Base-by-base conservation (phyloP, 1,140 invertebrate genomes). In the Nephila pilipes region DNA sequence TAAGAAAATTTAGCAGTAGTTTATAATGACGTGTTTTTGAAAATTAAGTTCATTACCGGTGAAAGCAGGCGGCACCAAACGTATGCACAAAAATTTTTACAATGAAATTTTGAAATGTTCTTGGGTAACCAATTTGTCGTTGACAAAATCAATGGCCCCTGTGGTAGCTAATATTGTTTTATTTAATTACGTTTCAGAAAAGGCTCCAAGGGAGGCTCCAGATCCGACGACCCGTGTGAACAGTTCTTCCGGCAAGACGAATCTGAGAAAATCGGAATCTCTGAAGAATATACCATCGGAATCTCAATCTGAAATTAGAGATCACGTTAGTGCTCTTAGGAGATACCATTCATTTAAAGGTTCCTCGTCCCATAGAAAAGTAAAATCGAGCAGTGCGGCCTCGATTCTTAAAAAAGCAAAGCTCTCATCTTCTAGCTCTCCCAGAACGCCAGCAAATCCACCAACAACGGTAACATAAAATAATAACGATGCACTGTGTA, bases 301-400 rank as follows among this genome's bases (percentile, higher is more conserved):
- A 29, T 20, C 60, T 46, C 58, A 85, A 5, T 88, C 92, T 0
- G 92, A 93, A 58, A 87, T 85, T 46, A 16, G 83, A 20, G 69
- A 87, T 46, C 85, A 63, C 18, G 55, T 87, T 1, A 57, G 46
- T 14, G 85, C 57, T 1, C 85, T 93, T 2, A 10, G 85, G 18
- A 79, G 92, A 18, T 87, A 93, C 29, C 92, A 93, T 16, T 93
- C 92, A 8, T 93, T 87, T 38, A 93, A 87, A n/a, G 85, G 85
- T 3, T 87, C 91, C 8, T 87, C 58, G 16, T 46, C 60, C 0
- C 58, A 83, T 54, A 83, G 88, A 20, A 90, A 80, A 36, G 16
- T 90, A 5, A 91, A 91, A 54, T 0, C 32, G 0, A 90, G 75
- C 25, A 6, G 29, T 8, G 29, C 80, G 0, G 32, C 69, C 58